Evolutionary conservation across 2,888 invertebrate species (phyloP), one percentile per base, ranked within the genome.

Genomic region (Cartodere bifasciata): DNA sequence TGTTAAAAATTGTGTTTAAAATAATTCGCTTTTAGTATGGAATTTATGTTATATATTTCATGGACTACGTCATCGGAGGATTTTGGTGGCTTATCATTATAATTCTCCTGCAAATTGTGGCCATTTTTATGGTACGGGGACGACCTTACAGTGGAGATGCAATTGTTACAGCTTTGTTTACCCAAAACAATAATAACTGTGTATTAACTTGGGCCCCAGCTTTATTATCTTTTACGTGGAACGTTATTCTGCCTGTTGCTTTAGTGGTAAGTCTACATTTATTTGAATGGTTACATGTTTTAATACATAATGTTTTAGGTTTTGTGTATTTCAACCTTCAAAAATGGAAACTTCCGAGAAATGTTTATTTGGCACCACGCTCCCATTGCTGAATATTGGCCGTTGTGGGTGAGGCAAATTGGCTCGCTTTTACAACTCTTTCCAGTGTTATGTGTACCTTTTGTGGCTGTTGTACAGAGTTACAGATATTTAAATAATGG

Each of bases 41-140:
- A 13, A 76, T 87, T 38, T 72, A 72, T 35, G 71, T 86, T 28
- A 75, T 88, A 2, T 87, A 88, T 56, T 86, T 84, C 56, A 58
- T 87, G 54, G 91, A 90, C 61, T 81, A 82, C 54, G 73, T 78
- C 13, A 67, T 87, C 49, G 83, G 84, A 10, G 86, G 86, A 3
- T 68, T 77, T 3, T 91, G 91, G 90, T 87, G 86, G 79, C 70
- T 88, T 34, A 75, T 85, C 53, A 68, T 80, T 31, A 62, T 87
- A 23, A 83, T 87, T 55, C 65, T 83, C 26, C 63, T 80, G 23
- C 71, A 85, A 54, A 72, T 82, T 28, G 70, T 76, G 42, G 87
- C 83, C n/a, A 78, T 88, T 36, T 85, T 88, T 55, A 75, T 83
- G 53, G 82, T 88, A 6, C 71, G 86, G 16, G 88, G 90, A 3